Conservation (phyloP, 2,797 vertebrate species). For the Scomberomorus guttatus region DNA sequence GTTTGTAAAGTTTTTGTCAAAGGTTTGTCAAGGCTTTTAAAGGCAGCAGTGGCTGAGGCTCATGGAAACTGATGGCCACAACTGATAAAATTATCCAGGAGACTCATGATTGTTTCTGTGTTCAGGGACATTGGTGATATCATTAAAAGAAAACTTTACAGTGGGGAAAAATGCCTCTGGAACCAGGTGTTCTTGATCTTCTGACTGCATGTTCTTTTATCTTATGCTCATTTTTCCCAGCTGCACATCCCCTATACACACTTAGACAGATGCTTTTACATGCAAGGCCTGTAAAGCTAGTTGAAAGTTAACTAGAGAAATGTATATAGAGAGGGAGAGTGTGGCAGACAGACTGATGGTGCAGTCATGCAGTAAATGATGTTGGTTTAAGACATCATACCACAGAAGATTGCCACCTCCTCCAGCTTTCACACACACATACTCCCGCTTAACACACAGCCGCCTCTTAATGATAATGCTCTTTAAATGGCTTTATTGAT, state of each 20-base stretch:
- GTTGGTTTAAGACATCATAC: slow-evolving; percentile 79
- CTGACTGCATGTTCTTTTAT: slow-evolving; percentile 15
- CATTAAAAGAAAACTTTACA: background rate
- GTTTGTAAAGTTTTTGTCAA: too few relatives aligned
- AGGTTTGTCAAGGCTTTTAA: too few relatives aligned
- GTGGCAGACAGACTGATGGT: slow-evolving; percentile 52
- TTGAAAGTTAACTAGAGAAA: slow-evolving; percentile 26
- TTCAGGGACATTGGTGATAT: background rate
- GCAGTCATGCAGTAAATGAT: slow-evolving; percentile 81
- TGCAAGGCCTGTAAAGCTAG: slow-evolving; percentile 22
- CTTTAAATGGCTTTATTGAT: slow-evolving; percentile 84
- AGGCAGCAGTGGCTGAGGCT: too few relatives aligned
- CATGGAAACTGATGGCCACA: background rate
- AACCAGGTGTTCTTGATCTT: background rate
- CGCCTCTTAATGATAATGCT: slow-evolving; percentile 81
- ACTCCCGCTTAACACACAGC: slow-evolving; percentile 71
- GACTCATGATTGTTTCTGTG: background rate
- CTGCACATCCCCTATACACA: background rate
- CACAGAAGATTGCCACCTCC: slow-evolving; percentile 54
- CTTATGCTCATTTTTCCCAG: background rate
- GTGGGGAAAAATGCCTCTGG: too few relatives aligned
- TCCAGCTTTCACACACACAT: slow-evolving; percentile 48
- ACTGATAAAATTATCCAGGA: background rate
- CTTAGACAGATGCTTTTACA: slow-evolving; percentile 17
- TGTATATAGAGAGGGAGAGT: slow-evolving; percentile 1